Evolutionary conservation across 2,113 vertebrate genomes (phyloP).

Genomic region (Brienomyrus brachyistius): DNA sequence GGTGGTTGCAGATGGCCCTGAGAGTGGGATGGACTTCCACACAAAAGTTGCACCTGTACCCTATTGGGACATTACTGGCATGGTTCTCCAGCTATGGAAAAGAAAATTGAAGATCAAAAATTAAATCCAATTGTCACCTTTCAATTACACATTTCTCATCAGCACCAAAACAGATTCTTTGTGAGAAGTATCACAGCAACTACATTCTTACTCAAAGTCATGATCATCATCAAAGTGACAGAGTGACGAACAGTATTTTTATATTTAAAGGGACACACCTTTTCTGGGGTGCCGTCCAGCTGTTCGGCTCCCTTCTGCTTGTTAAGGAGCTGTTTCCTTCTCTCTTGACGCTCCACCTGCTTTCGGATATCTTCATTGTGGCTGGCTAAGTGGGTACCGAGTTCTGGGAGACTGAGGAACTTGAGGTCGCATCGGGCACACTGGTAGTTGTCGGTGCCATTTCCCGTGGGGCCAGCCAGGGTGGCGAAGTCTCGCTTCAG

Average conservation of each 20-base stretch:
- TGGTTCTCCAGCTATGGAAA: slow-evolving; percentile 40
- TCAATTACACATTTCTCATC: not conserved
- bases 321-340: slow-evolving; percentile 73
- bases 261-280: slow-evolving; percentile 54
- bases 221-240: not conserved
- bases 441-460: slow-evolving; percentile 61
- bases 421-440: slow-evolving; percentile 69
- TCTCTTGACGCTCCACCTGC: slow-evolving; percentile 65
- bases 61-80: slow-evolving; percentile 58
- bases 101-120: not conserved
- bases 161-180: not conserved
- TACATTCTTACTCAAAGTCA: not conserved
- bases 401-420: slow-evolving; percentile 64
- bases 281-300: slow-evolving; percentile 61
- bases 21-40: slow-evolving; percentile 91
- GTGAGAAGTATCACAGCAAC: not conserved
- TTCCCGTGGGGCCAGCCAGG: slow-evolving; percentile 40
- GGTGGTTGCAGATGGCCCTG: slow-evolving; percentile 94
- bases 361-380: slow-evolving; percentile 67
- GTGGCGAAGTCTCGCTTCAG: slow-evolving; percentile 71
- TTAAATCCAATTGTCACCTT: not conserved
- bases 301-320: slow-evolving; percentile 71
- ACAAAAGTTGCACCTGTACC: slow-evolving; percentile 95
- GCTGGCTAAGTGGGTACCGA: slow-evolving; percentile 69
- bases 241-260: not conserved